phyloP scores from a whole-genome alignment of 2,113 vertebrate genomes.

The Tricholaema leucomelas region DNA sequence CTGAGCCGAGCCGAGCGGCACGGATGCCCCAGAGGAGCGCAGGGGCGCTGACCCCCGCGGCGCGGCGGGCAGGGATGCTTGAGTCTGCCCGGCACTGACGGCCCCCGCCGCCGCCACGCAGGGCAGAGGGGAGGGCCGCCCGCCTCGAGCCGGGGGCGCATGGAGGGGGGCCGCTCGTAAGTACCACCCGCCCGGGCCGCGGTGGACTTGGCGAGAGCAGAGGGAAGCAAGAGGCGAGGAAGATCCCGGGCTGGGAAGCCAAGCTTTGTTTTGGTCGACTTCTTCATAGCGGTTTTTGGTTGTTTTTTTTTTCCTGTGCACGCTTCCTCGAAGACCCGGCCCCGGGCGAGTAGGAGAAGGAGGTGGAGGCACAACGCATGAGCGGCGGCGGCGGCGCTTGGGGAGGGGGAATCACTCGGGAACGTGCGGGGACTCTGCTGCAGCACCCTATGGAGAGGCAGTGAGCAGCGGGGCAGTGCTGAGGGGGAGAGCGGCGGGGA shows the following conservation, averaged over 20 bases:
- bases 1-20: not conserved
- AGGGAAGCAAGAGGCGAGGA: slow-evolving; percentile 1
- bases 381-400: not conserved
- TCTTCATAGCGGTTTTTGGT: not conserved
- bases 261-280: not conserved
- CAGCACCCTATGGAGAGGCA: not conserved
- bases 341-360: not conserved
- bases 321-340: slow-evolving; percentile 10
- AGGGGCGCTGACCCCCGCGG: not conserved
- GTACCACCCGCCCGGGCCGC: not conserved
- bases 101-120: not conserved
- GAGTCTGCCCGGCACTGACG: not conserved
- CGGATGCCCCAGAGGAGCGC: not conserved
- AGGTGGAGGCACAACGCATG: slow-evolving; percentile 25
- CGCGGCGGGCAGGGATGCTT: not conserved
- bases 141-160: not conserved
- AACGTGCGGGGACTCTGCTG: not conserved
- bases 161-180: not conserved
- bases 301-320: not conserved
- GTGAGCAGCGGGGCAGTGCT: not conserved
- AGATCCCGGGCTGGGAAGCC: not conserved
- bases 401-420: not conserved
- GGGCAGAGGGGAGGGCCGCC: not conserved
- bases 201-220: not conserved
- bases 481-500: not conserved